Conservation (phyloP, 2,113 vertebrate genomes). For the Eptesicus fuscus region DNA sequence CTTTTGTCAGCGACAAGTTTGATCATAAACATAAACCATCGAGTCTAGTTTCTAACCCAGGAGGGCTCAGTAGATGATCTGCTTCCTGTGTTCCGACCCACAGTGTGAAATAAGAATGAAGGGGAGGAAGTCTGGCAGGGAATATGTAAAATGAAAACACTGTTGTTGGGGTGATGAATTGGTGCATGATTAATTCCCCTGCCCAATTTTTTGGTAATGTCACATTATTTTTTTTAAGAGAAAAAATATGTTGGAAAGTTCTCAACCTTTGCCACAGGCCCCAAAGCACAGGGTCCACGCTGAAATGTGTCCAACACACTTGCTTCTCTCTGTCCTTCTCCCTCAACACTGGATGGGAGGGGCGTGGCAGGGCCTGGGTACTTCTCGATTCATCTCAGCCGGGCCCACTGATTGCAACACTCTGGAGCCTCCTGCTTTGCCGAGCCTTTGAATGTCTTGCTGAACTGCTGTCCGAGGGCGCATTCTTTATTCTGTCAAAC, state of each 20-base stretch:
- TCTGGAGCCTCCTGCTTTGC: slow-evolving; percentile 23
- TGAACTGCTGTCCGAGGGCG: slow-evolving; percentile 72
- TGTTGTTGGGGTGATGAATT: not conserved
- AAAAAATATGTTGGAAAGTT: not conserved
- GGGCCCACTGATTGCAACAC: slow-evolving; percentile 33
- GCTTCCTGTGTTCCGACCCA: not conserved
- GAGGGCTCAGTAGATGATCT: not conserved
- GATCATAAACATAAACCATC: not conserved
- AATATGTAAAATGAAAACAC: not conserved
- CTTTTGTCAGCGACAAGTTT: not conserved
- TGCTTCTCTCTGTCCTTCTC: not conserved
- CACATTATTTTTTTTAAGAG: not conserved
- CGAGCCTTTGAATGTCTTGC: slow-evolving; percentile 50
- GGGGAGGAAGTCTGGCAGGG: not conserved
- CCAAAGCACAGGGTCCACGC: not conserved
- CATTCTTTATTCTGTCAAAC: slow-evolving; percentile 61
- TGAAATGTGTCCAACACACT: not conserved
- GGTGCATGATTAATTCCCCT: not conserved
- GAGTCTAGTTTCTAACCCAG: not conserved
- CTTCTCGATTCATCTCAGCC: slow-evolving; percentile 6
- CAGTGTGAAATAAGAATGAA: not conserved
- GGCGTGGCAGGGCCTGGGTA: not conserved
- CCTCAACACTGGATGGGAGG: not conserved
- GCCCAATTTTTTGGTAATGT: not conserved
- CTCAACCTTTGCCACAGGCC: not conserved